A percentile compares a stretch with the other conserved stretches of the same genome.
phyloP scores from a whole-genome alignment of 2,797 vertebrate species.

The Nannoperca australis region DNA sequence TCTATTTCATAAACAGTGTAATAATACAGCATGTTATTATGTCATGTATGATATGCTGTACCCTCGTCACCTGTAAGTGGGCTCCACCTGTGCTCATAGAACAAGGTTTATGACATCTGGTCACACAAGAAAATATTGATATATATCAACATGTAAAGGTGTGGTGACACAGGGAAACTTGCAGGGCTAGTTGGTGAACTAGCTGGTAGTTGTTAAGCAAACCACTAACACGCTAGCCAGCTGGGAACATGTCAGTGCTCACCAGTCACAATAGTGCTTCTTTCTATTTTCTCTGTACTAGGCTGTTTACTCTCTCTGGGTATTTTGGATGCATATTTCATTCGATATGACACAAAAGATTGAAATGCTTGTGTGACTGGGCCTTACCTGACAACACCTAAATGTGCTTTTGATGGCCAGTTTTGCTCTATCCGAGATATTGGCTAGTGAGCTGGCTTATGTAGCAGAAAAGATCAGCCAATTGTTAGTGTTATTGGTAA shows the following conservation, averaged over 20 bases:
- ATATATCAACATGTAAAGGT: not conserved
- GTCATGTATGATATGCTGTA: conserved; percentile 3
- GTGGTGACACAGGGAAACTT: not conserved
- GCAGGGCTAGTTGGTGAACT: not conserved
- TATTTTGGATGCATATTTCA: too few relatives aligned
- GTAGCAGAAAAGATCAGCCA: not conserved
- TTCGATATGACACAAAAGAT: too few relatives aligned
- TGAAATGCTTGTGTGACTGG: not conserved
- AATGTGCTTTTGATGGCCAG: not conserved
- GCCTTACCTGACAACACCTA: not conserved
- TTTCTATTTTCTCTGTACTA: too few relatives aligned
- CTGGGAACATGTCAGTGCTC: not conserved
- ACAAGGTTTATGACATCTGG: not conserved
- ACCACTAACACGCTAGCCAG: rapidly evolving
- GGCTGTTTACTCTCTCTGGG: too few relatives aligned
- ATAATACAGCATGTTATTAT: not conserved
- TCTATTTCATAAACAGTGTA: conserved; percentile 20
- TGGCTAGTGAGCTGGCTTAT: not conserved
- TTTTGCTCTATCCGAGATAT: not conserved
- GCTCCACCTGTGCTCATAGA: not conserved
- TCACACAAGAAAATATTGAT: not conserved
- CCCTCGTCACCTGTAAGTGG: too few relatives aligned
- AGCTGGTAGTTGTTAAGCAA: too few relatives aligned
- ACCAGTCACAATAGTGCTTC: not conserved
- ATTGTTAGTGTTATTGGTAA: not conserved